Base-by-base conservation (phyloP, 2,888 invertebrate species). In the Cloeon dipterum region DNA sequence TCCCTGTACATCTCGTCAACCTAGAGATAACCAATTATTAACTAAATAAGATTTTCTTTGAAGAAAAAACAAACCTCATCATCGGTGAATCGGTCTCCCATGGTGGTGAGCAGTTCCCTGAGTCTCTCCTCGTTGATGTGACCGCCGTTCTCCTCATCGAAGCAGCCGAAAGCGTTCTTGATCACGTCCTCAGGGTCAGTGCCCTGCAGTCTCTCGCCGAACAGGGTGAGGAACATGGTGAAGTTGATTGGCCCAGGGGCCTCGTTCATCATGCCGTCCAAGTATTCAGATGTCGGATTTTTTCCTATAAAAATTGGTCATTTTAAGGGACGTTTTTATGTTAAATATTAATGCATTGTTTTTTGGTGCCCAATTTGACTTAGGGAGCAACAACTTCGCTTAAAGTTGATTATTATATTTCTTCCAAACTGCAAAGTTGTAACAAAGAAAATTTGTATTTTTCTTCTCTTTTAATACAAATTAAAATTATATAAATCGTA, bases 121-220 rank as follows among this genome's bases (percentile, higher is more conserved):
- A 98, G 67, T 41, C 89, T 74, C 49, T 98, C 96, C 55, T 96
- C 94, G 47, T 79, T 78, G 43, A 96, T 78, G 39, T 77, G 74
- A 1, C 93, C 93, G 45, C 63, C 74, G 54, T 93, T 93, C 48
- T 93, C 93, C 56, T 96, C 96, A 55, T 98, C 98, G 56, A 98
- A 98, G 56, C 96, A 98, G 35, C 91, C 93, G 57, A 98, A 98
- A 13, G 98, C 98, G 62, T 98, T 98, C 55, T 93, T 91, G 47
- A 98, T 98, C 11, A 98, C 94, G 61, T 94, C 93, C 54, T 94
- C 94, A 2, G 98, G 98, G 58, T 98, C 96, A 0, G 96, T 98
- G 26, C 96, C 96, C 56, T 96, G 96, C 38, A 98, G 68, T 39
- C 93, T 76, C 57, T 98, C 98, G 8, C 98, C 98, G 54, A 98